Evolutionary conservation across 2,113 vertebrate species (phyloP), one percentile per base, ranked within the genome.

Genomic region (Glaucomys volans): DNA sequence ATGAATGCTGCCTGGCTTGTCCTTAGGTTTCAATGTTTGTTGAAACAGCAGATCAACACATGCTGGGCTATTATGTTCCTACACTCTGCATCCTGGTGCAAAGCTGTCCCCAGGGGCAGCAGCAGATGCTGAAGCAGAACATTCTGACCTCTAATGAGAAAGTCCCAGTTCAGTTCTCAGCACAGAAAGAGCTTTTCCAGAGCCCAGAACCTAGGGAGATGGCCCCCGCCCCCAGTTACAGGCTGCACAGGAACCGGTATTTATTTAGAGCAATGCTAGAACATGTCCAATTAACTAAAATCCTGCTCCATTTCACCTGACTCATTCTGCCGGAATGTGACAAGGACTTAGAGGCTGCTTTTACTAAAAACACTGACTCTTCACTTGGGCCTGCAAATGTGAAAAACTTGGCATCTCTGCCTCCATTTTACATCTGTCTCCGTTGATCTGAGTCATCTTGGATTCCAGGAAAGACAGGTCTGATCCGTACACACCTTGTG

Each of bases 11-110:
- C 40, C 82, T 57, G 52, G 40, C 52, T 94, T 47, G 22, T 28
- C 8, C 24, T 40, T 18, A 82, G 80, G 28, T 59, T 81, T 85
- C 83, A 24, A 0, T 71, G 40, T 75, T 88, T 85, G 44, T 24
- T 64, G 37, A n/a, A 96, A 93, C n/a, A 87, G 57, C 8, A 44
- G 52, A 72, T 79, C 74, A 35, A 16, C 44, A 71, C 42, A 47
- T 44, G 17, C 35, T 44, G 13, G 62, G 12, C 66, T 0, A 0
- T 14, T 12, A 1, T 35, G 62, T 37, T 74, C 40, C 26, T 47
- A 0, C 5, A 2, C 8, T 90, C 37, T 16, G 7, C n/a, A 13
- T 64, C 52, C 47, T 71, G 3, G 22, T 54, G 52, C n/a, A 30
- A 54, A 82, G 67, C 54, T 24, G 5, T 87, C 37, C 35, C 11